Percentiles rank a stretch among this genome's conserved stretches.
Evolutionary conservation across 2,888 invertebrate species (phyloP).

Genomic region (Agrochola macilenta): DNA sequence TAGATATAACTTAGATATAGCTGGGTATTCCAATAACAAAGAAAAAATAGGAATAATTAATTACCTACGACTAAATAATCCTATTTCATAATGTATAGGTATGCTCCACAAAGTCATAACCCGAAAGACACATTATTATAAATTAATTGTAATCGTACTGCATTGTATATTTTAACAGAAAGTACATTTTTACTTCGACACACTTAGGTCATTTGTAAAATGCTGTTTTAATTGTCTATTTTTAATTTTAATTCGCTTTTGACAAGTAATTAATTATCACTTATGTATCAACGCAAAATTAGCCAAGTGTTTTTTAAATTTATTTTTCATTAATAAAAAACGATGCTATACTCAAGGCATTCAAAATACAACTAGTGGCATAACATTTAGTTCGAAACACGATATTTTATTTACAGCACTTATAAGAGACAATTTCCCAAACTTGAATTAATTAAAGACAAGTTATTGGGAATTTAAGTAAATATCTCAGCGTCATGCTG

Average conservation of each 20-base stretch:
- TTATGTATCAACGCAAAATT: background rate
- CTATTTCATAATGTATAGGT: background rate
- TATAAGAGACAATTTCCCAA: background rate
- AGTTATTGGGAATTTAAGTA: conserved; percentile 9
- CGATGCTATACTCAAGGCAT: background rate
- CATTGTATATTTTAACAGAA: background rate
- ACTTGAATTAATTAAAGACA: conserved; percentile 24
- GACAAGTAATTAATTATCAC: no score
- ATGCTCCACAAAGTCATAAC: background rate
- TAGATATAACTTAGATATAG: background rate
- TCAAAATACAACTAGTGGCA: background rate
- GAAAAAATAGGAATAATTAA: background rate
- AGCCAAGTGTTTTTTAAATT: background rate
- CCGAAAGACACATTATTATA: background rate
- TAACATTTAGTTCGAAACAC: background rate
- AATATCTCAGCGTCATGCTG: conserved; percentile 39
- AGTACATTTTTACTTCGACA: background rate
- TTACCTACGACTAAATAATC: background rate
- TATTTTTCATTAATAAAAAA: background rate
- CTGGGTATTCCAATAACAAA: background rate
- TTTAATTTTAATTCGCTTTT: background rate
- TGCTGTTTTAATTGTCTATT: background rate
- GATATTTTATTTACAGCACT: conserved; percentile 6
- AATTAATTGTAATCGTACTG: background rate
- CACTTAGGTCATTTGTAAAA: background rate